Base-by-base conservation (phyloP, 2,113 vertebrate species). In the Eulemur macaco region DNA sequence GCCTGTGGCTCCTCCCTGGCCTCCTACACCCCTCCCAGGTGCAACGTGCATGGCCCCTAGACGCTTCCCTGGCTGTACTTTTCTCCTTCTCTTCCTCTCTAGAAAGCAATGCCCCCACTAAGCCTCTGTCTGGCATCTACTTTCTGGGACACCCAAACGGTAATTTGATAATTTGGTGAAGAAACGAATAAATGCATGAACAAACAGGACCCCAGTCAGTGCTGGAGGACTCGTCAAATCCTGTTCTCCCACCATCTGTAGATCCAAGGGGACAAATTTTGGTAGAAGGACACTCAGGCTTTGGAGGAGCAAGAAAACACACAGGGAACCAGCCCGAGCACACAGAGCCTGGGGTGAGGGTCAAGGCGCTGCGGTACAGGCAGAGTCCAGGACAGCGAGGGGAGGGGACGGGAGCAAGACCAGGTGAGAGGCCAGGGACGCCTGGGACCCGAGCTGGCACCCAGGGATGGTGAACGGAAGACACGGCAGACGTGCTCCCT, bases 401-500 rank as follows among this genome's bases (percentile, higher is more conserved):
- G 45, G 45, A 39, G 54, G 68, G 45, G 80, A 74, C 14, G 5
- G 42, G 58, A 25, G 34, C 11, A 6, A 63, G 80, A 84, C 56
- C 29, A 84, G 42, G 27, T 74, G 20, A 63, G 54, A 15, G 10
- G 37, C 37, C 6, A 6, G 2, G 20, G 68, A 39, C 29, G 25
- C 18, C 6, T 15, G 8, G 11, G 80, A 15, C 73, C 42, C 3
- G 8, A 2, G 0, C 56, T 17, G 42, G 42, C 56, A 3, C 34
- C 66, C 6, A 11, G 8, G 0, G 54, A 4, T 50, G 10, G 4
- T 14, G 17, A 50, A 34, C 31, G 3, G 52, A 23, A 58, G 89
- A 56, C 29, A 8, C 0, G 9, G 64, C 29, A 14, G 50, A 9
- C 0, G 0, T 20, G 21, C 29, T 37, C 10, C 0, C 9, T 9